phyloP scores from a whole-genome alignment of 1,140 invertebrate species.

The Ostrea denselamellosa region DNA sequence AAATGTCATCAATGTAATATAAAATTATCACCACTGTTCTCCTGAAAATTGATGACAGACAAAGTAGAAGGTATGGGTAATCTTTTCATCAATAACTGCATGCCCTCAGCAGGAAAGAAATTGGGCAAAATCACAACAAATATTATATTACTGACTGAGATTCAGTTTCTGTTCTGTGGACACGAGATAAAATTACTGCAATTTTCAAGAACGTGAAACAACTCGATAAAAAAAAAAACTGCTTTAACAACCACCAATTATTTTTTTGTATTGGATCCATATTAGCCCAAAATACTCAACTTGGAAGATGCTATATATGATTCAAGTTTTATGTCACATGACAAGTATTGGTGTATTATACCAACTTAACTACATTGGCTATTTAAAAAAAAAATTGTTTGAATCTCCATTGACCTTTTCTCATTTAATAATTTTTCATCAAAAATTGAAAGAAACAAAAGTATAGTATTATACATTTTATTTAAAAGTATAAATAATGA shows the following conservation, averaged over 20 bases:
- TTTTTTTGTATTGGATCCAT: too few species aligned
- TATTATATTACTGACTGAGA: not conserved
- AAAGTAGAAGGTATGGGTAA: slow-evolving; percentile 12
- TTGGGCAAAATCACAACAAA: not conserved
- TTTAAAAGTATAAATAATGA: too few species aligned
- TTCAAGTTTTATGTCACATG: too few species aligned
- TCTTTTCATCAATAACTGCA: not conserved
- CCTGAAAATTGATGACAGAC: not conserved
- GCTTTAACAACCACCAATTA: not conserved
- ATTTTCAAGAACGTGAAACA: not conserved
- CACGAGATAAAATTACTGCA: not conserved
- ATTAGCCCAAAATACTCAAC: too few species aligned
- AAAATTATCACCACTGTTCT: not conserved
- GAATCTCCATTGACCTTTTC: too few species aligned
- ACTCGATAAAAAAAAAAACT: not conserved
- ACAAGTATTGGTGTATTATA: too few species aligned
- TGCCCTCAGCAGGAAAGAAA: slow-evolving; percentile 5
- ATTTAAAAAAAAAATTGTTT: too few species aligned
- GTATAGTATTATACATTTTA: too few species aligned
- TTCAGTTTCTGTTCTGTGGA: not conserved
- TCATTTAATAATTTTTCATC: too few species aligned
- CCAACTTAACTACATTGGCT: too few species aligned
- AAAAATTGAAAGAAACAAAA: too few species aligned
- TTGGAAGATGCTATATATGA: too few species aligned
- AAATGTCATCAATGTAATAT: slow-evolving; percentile 10